phyloP scores from a whole-genome alignment of 2,113 vertebrate genomes.

The Equus quagga region DNA sequence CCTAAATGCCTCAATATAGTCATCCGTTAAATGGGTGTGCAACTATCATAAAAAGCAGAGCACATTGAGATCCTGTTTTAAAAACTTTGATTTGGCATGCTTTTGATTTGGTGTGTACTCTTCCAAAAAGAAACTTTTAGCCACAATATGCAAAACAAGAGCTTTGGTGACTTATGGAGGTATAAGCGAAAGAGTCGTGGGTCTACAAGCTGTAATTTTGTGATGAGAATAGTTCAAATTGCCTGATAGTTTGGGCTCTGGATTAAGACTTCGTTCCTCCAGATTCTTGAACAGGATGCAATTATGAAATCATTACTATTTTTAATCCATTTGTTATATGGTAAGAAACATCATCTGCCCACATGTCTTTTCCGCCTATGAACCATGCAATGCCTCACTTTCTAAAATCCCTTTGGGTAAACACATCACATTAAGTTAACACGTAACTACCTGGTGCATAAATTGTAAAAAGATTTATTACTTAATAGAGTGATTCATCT shows the following conservation, averaged over 20 bases:
- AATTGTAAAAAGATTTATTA: neutral
- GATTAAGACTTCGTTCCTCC: neutral
- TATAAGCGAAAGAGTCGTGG: neutral
- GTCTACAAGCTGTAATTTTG: neutral
- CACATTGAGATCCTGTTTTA: neutral
- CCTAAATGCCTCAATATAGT: neutral
- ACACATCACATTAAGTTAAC: neutral
- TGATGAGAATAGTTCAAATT: neutral
- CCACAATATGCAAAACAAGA: neutral
- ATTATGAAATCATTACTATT: neutral
- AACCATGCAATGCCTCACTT: neutral
- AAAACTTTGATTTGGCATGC: neutral
- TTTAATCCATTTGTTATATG: neutral
- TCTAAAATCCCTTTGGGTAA: conserved; percentile 9
- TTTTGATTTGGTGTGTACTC: neutral
- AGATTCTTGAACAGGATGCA: neutral
- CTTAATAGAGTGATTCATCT: neutral
- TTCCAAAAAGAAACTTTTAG: neutral
- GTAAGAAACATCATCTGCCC: neutral
- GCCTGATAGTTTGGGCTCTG: neutral
- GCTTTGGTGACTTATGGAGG: neutral
- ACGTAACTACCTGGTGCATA: neutral
- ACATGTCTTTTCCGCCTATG: neutral
- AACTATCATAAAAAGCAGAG: neutral
- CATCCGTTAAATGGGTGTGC: neutral